Evolutionary conservation across 2,888 invertebrate species (phyloP), one percentile per base, ranked within the genome.

Genomic region (Eulithis testata): DNA sequence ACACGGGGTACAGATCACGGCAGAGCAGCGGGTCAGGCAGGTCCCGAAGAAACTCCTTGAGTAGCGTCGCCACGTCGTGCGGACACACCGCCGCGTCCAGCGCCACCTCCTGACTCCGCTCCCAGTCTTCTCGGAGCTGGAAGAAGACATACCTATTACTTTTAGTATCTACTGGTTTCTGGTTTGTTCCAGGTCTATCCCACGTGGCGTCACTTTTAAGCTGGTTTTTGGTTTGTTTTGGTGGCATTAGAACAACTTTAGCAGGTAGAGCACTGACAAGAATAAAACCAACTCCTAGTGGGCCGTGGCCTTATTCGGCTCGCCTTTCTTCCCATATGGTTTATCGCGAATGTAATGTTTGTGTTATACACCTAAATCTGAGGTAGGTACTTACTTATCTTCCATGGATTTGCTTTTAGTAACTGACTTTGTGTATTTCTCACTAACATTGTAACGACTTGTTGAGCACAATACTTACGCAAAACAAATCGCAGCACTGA

Each of bases 1-100:
- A 98, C 70, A 98, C 97, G 60, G 95, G 95, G 86, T 98, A 99
- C 47, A 99, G 94, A 81, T 97, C 97, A 77, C 96, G 94, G 83
- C 98, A 98, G 50, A 99, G 95, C 69, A 99, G 93, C 8, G 98
- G 97, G 83, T 99, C 98, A 0, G 98, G 98, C 49, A 99, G 91
- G 85, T 99, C 98, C 58, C 99, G 93, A 74, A 99, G 95, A 92
- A 96, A 99, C 89, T 98, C 98, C 86, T 99, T 99, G 43, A 99
- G 94, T 49, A 99, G 94, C 0, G 98, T 97, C 8, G 98, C 98
- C 63, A 98, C 97, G 84, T 99, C 98, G 87, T 99, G 98, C 0
- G 98, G 98, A 88, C 97, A 97, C 76, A 96, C 96, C 53, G 97
- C 96, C 9, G 96, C 94, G 72, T 96, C 96, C 76, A 98, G 92